Evolutionary conservation across 2,888 invertebrate genomes (phyloP).

Genomic region (Hemicrepidius hirtus): DNA sequence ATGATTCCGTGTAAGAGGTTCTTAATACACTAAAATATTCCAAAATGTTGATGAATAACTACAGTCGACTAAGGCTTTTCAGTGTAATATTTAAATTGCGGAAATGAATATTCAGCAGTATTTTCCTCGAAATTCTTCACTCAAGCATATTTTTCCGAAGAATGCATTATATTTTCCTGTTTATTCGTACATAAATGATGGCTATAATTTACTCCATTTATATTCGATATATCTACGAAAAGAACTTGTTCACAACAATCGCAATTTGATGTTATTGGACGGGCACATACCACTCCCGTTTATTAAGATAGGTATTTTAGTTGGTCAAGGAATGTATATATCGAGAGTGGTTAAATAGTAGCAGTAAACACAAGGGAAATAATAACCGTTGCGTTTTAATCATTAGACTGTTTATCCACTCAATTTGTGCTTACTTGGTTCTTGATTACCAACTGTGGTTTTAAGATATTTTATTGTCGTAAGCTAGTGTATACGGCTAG

Average conservation of each 20-base stretch:
- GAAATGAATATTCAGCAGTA: constrained; percentile 23
- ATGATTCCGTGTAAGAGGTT: not conserved
- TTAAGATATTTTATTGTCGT: not conserved
- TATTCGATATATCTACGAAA: not conserved
- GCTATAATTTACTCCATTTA: constrained; percentile 2
- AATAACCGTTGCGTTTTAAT: constrained; percentile 15
- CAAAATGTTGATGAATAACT: constrained; percentile 10
- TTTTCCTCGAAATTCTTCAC: constrained; percentile 12
- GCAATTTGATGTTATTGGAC: constrained; percentile 5
- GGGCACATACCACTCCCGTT: constrained; percentile 1
- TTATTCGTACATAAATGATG: constrained; percentile 11
- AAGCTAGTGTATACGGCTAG: too few relatives aligned
- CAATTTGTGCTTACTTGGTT: constrained; percentile 19
- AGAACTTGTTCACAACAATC: not conserved
- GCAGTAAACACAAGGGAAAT: constrained; percentile 26
- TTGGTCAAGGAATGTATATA: constrained; percentile 15
- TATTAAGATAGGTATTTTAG: not conserved
- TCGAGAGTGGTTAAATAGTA: constrained; percentile 13
- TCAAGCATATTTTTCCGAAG: not conserved
- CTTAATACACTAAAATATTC: constrained; percentile 6
- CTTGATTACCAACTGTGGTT: constrained; percentile 5
- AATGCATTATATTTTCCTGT: not conserved
- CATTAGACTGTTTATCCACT: constrained; percentile 13
- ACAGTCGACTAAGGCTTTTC: constrained; percentile 13
- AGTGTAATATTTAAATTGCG: constrained; percentile 9